Evolutionary conservation across 2,113 vertebrate species (phyloP).

Genomic region (Pagrus major): DNA sequence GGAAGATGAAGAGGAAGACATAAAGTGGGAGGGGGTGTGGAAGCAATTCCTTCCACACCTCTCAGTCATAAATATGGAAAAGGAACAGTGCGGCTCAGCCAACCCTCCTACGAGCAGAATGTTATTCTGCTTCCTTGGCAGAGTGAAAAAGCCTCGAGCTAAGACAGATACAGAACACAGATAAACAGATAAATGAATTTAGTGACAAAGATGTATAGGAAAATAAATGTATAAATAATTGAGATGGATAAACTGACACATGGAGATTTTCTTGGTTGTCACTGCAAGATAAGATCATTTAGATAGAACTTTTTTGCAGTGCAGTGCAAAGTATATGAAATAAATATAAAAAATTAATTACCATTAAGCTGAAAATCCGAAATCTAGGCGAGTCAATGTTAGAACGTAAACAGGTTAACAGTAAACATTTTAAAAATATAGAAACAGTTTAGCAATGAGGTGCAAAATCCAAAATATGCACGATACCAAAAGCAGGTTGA

Average conservation of each 20-base stretch:
- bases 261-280: background rate
- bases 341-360: background rate
- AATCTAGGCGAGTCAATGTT: too few relatives aligned
- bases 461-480: too few relatives aligned
- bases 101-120: constrained; percentile 81
- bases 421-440: too few relatives aligned
- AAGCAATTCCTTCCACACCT: constrained; percentile 72
- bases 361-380: too few relatives aligned
- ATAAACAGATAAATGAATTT: constrained; percentile 44
- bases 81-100: constrained; percentile 73
- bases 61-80: constrained; percentile 81
- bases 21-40: constrained; percentile 64
- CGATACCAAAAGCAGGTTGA: too few relatives aligned
- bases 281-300: background rate
- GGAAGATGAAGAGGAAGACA: constrained; percentile 50
- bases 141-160: constrained; percentile 35
- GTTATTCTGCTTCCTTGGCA: constrained; percentile 70
- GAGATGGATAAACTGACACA: background rate
- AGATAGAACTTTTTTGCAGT: background rate
- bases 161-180: constrained; percentile 39
- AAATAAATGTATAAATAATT: background rate
- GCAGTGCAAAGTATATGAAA: background rate
- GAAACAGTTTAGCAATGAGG: too few relatives aligned
- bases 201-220: constrained; percentile 20
- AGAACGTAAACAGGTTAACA: background rate